A percentile compares a stretch with the other conserved stretches of the same genome.
Conservation (phyloP, 2,113 vertebrate species). For the Corapipo altera region DNA sequence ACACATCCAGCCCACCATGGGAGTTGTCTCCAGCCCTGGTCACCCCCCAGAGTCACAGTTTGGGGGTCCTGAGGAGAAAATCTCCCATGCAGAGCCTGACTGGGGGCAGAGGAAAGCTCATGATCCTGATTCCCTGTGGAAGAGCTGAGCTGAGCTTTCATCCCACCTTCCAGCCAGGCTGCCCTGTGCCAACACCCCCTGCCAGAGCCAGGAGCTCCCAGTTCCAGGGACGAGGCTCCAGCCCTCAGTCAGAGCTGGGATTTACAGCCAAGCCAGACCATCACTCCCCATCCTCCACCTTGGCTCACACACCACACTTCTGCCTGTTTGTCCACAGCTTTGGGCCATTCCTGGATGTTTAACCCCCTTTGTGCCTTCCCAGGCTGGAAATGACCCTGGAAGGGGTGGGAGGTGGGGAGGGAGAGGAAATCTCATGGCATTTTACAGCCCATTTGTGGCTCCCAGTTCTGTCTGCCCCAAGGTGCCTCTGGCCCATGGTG, state of each 20-base stretch:
- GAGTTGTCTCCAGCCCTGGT: too few species aligned
- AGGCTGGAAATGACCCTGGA: not conserved
- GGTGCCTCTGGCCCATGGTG: not conserved
- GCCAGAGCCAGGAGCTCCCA: not conserved
- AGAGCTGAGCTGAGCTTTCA: not conserved
- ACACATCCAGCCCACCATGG: not conserved
- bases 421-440: not conserved
- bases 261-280: not conserved
- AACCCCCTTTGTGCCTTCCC: not conserved
- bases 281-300: not conserved
- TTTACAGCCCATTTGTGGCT: not conserved
- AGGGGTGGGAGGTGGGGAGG: not conserved
- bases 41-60: not conserved
- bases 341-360: not conserved
- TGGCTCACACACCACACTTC: not conserved
- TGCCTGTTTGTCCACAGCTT: not conserved
- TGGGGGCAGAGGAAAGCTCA: not conserved
- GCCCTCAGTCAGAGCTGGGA: fast-evolving
- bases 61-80: not conserved
- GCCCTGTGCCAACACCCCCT: not conserved
- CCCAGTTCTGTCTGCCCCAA: not conserved
- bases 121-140: not conserved
- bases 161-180: not conserved
- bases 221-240: too few species aligned
- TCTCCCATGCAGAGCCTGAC: not conserved